phyloP scores from a whole-genome alignment of 2,113 vertebrate genomes.

The Cynocephalus volans region DNA sequence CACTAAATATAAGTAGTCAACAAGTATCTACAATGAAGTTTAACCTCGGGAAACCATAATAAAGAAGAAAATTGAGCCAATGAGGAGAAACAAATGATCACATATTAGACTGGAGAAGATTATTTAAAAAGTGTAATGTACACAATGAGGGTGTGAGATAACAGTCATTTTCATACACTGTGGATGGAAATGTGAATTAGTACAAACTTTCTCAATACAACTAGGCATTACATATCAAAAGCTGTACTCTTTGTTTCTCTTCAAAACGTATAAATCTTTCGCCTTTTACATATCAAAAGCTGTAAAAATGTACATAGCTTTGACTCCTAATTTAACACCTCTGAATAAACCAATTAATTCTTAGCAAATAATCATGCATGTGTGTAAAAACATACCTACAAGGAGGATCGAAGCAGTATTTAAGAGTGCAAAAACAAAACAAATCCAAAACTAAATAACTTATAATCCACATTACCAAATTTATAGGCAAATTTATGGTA shows the following conservation, averaged over 20 bases:
- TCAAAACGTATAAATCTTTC: too few species aligned
- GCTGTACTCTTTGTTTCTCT: too few species aligned
- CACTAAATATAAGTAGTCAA: not conserved
- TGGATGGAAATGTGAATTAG: not conserved
- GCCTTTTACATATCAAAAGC: too few species aligned
- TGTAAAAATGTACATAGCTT: too few species aligned
- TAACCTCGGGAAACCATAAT: not conserved
- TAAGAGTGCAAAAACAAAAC: constrained; percentile 1
- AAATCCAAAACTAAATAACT: not conserved
- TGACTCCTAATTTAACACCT: not conserved
- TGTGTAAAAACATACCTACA: not conserved
- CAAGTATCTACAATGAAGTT: not conserved
- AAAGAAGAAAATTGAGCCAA: not conserved
- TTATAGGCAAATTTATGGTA: constrained; percentile 20
- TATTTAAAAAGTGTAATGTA: not conserved
- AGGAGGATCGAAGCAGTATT: not conserved
- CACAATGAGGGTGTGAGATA: not conserved
- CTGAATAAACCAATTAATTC: constrained; percentile 28
- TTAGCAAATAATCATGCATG: not conserved
- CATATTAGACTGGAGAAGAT: not conserved
- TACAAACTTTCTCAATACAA: not conserved
- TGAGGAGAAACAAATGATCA: not conserved
- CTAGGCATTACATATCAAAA: not conserved
- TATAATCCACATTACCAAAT: not conserved
- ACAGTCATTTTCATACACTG: not conserved